A percentile compares a stretch with the other conserved stretches of the same genome.
Evolutionary conservation across 2,797 vertebrate genomes (phyloP).

Genomic region (Melanotaenia pygmaea): DNA sequence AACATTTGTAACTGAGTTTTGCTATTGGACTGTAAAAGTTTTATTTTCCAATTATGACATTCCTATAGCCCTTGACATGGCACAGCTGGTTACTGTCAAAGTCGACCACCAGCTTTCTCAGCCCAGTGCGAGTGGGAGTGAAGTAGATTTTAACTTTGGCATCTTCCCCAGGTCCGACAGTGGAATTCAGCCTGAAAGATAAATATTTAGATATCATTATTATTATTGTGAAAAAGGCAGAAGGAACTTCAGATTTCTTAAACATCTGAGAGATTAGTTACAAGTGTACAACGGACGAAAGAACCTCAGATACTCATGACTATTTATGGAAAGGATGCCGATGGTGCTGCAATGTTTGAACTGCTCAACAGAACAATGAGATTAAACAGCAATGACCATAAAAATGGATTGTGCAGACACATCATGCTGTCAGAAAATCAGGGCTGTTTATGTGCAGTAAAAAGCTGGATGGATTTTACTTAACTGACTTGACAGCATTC

Average conservation of each 20-base stretch:
- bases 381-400: neutral
- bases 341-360: constrained; percentile 4
- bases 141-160: constrained; percentile 88
- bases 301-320: constrained; percentile 19
- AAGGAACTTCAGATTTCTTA: constrained; percentile 13
- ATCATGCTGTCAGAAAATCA: neutral
- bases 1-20: neutral
- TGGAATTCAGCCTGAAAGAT: constrained; percentile 64
- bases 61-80: constrained; percentile 91
- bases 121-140: constrained; percentile 82
- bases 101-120: constrained; percentile 90
- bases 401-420: neutral
- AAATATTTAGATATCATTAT: constrained; percentile 66
- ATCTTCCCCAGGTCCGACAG: constrained; percentile 83
- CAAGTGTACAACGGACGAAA: neutral
- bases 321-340: constrained; percentile 36
- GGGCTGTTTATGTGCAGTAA: neutral
- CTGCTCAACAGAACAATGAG: neutral
- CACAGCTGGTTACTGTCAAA: constrained; percentile 90
- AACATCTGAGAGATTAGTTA: constrained; percentile 35
- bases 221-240: constrained; percentile 10
- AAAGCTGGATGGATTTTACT: neutral
- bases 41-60: constrained; percentile 88
- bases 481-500: neutral
- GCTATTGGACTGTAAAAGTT: neutral